These are phyloP conservation scores for Caenorhabditis sinica DNA, from an alignment of 2,888 invertebrate species.

Conservation along the genomic window DNA sequence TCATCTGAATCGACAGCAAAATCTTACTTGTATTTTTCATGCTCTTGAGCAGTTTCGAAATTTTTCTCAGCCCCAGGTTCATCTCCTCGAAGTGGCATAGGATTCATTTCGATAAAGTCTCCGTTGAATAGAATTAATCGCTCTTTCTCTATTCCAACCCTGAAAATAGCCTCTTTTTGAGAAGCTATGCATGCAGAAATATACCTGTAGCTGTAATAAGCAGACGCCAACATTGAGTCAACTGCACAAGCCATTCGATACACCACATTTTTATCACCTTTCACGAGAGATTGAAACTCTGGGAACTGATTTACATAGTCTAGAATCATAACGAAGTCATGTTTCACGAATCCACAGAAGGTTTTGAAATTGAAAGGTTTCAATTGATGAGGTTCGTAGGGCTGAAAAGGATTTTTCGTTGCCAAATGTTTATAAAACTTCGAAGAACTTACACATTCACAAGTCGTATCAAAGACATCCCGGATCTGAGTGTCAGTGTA, in stretches of 20 bases:
- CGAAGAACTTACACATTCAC: conserved; percentile 72
- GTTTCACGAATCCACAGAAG: conserved; percentile 70
- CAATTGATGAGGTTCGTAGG: conserved; percentile 67
- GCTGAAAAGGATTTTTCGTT: conserved; percentile 53
- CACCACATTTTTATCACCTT: conserved; percentile 69
- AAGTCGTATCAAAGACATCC: conserved; percentile 68
- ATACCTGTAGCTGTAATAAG: conserved; percentile 71
- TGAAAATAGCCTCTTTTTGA: too few relatives aligned
- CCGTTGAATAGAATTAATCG: conserved; percentile 68
- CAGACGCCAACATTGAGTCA: conserved; percentile 73
- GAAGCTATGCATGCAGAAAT: too few relatives aligned
- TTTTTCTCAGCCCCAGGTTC: conserved; percentile 60
- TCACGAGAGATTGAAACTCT: conserved; percentile 67
- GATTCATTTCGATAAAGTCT: conserved; percentile 69
- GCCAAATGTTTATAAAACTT: neutral
- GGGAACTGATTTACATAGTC: conserved; percentile 71
- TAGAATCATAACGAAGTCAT: conserved; percentile 73
- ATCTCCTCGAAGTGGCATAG: conserved; percentile 65
- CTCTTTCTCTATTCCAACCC: conserved; percentile 62
- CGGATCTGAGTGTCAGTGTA: conserved; percentile 72
- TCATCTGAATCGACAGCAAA: neutral
- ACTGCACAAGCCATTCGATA: conserved; percentile 73
- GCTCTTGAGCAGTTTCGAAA: conserved; percentile 62
- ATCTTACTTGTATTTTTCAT: conserved; percentile 71
- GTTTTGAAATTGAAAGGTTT: conserved; percentile 70